phyloP scores from a whole-genome alignment of 2,797 vertebrate genomes.

The Borostomias antarcticus region DNA sequence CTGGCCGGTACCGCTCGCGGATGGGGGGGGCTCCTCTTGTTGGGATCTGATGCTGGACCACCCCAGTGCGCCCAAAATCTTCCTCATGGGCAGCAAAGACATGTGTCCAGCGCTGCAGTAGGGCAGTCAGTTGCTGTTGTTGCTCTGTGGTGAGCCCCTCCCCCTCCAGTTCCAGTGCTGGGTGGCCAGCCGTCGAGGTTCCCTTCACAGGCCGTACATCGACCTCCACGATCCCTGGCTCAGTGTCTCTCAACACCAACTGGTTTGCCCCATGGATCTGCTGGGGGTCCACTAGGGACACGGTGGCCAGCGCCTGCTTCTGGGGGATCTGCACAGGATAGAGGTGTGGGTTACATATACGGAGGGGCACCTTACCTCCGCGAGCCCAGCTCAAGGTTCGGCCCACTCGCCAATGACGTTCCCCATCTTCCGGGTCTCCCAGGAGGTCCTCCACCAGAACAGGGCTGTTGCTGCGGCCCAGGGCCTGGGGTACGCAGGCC shows the following conservation, averaged over 20 bases:
- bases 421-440: no score
- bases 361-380: not conserved
- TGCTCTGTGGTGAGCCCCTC: not conserved
- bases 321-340: not conserved
- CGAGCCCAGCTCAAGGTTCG: not conserved
- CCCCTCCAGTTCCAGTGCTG: not conserved
- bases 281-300: not conserved
- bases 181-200: not conserved
- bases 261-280: not conserved
- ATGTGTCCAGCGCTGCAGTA: not conserved
- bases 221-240: not conserved
- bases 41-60: constrained; percentile 1
- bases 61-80: not conserved
- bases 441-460: no score
- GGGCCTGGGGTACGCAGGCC: not conserved
- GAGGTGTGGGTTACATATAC: not conserved
- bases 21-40: not conserved
- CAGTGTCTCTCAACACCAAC: not conserved
- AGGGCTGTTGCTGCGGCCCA: no score
- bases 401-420: not conserved
- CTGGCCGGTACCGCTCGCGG: not conserved
- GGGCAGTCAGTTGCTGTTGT: not conserved
- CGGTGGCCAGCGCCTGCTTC: not conserved
- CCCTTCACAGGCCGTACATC: not conserved
- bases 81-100: constrained; percentile 6